Evolutionary conservation across 2,113 vertebrate genomes (phyloP), one percentile per base, ranked within the genome.

Genomic region (Chauna torquata): DNA sequence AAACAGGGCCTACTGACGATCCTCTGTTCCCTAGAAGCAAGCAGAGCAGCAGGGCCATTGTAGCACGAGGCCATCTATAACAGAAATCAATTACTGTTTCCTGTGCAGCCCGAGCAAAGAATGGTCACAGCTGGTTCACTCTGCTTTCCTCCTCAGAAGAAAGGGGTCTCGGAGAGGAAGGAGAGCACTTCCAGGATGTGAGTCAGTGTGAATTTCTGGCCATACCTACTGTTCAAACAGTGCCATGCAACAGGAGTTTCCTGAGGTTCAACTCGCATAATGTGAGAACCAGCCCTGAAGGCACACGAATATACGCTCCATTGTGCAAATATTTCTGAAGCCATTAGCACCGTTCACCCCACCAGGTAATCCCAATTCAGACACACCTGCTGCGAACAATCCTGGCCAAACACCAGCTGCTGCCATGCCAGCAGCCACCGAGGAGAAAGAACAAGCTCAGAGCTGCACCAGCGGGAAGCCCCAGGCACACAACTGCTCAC

Each of bases 371-470:
- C 57, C 44, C 0, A 0, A 38, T 5, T 24, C 64, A 45, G 76
- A 5, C n/a, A 54, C 7, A 6, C n/a, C 55, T 50, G 65, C 58
- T 42, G 22, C 78, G 2, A 87, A 49, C 52, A 27, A 58, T 2
- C 23, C 87, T 40, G 69, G 78, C 82, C 55, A 69, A 27, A 2
- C 45, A 66, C 34, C 90, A 77, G 54, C 69, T 27, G 36, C 78
- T 16, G 12, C 30, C 10, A 20, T 1, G 1, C 22, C 16, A 0
- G 25, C 45, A 13, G 55, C n/a, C 72, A 68, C 36, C 0, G 0
- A 42, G 30, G 25, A 90, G 25, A 66, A 68, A 28, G 28, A 86
- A 55, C 2, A 1, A 78, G 74, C 69, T 49, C 77, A 32, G 47
- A 75, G 81, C 80, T 18, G 58, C 32, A 76, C 92, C 0, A 0